Conservation (phyloP, 2,113 vertebrate species). For the Psittacula cyanocephala region DNA sequence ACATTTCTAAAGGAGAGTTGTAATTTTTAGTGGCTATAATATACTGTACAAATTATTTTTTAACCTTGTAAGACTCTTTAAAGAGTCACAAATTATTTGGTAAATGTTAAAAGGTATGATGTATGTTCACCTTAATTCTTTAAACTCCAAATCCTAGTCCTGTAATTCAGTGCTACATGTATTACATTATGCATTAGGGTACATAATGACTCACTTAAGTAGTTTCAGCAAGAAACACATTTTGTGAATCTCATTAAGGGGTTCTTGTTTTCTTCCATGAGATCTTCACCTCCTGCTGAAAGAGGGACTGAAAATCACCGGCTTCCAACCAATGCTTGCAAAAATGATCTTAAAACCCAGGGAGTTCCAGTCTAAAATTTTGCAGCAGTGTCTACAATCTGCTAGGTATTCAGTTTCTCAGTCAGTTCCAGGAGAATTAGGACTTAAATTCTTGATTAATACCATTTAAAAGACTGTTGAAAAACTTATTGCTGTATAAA, state of each 20-base stretch:
- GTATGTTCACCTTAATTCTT: background rate
- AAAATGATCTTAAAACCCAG: background rate
- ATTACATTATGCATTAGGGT: background rate
- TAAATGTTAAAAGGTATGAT: background rate
- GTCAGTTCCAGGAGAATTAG: background rate
- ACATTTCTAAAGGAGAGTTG: background rate
- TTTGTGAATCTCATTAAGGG: background rate
- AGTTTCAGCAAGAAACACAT: background rate
- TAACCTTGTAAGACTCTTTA: background rate
- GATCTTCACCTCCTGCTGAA: conserved; percentile 6
- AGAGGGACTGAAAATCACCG: background rate
- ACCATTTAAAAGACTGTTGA: background rate
- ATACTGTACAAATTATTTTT: background rate
- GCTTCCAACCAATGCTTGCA: background rate
- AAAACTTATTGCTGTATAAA: background rate
- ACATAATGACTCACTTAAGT: background rate
- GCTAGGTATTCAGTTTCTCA: background rate
- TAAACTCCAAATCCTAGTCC: background rate
- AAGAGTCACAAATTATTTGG: background rate
- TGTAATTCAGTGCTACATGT: background rate
- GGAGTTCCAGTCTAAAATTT: background rate
- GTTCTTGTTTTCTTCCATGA: background rate
- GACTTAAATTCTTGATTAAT: background rate
- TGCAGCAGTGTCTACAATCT: background rate
- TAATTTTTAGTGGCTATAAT: background rate